These are phyloP conservation scores for Enteromius radiatus DNA, from an alignment of 2,797 vertebrate genomes.

Conservation along the genomic window DNA sequence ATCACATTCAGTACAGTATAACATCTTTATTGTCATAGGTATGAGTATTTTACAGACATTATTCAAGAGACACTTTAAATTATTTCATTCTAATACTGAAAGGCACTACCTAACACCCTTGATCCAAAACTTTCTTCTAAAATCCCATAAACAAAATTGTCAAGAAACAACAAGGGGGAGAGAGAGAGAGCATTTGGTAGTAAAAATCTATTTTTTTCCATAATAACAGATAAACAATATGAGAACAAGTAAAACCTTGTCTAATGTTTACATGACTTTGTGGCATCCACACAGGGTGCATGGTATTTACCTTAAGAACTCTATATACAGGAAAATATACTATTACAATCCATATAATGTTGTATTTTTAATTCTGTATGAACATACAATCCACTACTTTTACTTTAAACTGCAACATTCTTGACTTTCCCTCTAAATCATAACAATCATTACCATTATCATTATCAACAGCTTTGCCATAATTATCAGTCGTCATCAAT, in stretches of 20 bases:
- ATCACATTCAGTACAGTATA: conserved; percentile 2
- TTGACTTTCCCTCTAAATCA: not conserved
- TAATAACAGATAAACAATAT: conserved; percentile 66
- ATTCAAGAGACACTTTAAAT: conserved; percentile 41
- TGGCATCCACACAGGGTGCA: conserved; percentile 63
- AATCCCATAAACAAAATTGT: conserved; percentile 69
- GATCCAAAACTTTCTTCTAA: conserved; percentile 63
- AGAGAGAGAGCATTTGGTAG: conserved; percentile 50
- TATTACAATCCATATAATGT: conserved; percentile 35
- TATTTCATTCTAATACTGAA: conserved; percentile 74
- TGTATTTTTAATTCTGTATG: conserved; percentile 38
- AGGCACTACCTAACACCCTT: conserved; percentile 77
- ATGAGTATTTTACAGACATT: conserved; percentile 34
- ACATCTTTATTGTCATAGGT: conserved; percentile 45
- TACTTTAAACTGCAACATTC: conserved; percentile 14
- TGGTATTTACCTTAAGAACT: conserved; percentile 33
- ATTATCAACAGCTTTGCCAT: conserved; percentile 44
- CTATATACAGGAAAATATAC: conserved; percentile 69
- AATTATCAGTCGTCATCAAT: conserved; percentile 59
- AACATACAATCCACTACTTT: conserved; percentile 35
- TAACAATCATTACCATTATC: conserved; percentile 41
- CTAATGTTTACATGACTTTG: conserved; percentile 70
- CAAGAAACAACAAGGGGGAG: conserved; percentile 59
- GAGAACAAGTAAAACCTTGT: conserved; percentile 84
- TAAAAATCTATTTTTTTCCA: conserved; percentile 64